These are phyloP conservation scores for Suillia variegata DNA, from an alignment of 2,888 invertebrate species.

Conservation along the genomic window DNA sequence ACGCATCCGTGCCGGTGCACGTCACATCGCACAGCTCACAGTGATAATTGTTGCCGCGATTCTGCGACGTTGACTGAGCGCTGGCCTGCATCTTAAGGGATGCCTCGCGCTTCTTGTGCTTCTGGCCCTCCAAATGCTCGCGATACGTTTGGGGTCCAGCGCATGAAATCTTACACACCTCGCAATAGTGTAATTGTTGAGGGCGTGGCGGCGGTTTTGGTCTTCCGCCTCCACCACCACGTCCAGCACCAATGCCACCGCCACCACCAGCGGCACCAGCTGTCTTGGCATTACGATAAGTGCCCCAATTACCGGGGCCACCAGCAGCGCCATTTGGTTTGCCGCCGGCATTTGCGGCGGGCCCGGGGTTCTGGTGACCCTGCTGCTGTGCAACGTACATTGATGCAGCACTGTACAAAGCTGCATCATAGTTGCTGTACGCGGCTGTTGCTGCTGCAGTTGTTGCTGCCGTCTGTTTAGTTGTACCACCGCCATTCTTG, in stretches of 20 bases:
- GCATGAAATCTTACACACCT: slow-evolving; percentile 98
- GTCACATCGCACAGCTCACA: slow-evolving; percentile 99
- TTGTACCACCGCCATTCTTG: slow-evolving; percentile 46
- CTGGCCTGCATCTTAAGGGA: slow-evolving; percentile 75
- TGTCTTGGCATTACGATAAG: slow-evolving; percentile 65
- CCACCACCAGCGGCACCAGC: slow-evolving; percentile 56
- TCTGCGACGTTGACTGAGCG: slow-evolving; percentile 68
- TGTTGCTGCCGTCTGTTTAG: slow-evolving; percentile 50
- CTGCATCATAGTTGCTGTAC: slow-evolving; percentile 91
- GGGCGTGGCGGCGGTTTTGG: slow-evolving; percentile 79
- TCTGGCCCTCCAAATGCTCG: slow-evolving; percentile 97
- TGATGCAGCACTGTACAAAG: slow-evolving; percentile 92
- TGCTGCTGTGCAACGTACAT: slow-evolving; percentile 89
- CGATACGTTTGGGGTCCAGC: slow-evolving; percentile 92
- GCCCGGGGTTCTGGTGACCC: slow-evolving; percentile 50
- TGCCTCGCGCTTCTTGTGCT: slow-evolving; percentile 98
- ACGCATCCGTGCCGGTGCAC: slow-evolving; percentile 98
- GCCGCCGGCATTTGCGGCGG: slow-evolving; percentile 57
- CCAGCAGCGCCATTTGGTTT: slow-evolving; percentile 38
- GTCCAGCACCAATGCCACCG: slow-evolving; percentile 25
- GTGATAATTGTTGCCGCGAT: slow-evolving; percentile 69
- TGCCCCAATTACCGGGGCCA: slow-evolving; percentile 63
- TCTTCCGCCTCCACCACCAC: slow-evolving; percentile 34
- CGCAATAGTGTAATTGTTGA: slow-evolving; percentile 95
- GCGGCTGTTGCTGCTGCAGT: slow-evolving; percentile 71